A percentile compares a stretch with the other conserved stretches of the same genome.
Conservation (phyloP, 2,797 vertebrate genomes). For the Takifugu ocellatus region DNA sequence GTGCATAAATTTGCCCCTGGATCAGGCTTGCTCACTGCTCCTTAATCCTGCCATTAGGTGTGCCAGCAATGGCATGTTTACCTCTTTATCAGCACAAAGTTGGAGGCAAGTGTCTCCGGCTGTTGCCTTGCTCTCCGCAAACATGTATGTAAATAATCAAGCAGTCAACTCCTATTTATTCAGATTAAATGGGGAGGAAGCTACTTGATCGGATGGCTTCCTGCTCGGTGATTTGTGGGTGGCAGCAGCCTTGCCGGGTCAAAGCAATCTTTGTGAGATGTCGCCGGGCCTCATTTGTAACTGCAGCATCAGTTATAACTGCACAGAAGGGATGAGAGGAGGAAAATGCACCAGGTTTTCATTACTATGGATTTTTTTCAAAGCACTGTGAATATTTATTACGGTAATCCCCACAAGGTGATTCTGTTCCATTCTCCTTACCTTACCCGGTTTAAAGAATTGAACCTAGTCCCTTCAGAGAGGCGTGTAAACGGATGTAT, state of each 20-base stretch:
- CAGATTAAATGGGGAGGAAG: slow-evolving; percentile 66
- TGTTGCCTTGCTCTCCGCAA: slow-evolving; percentile 44
- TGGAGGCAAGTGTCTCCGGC: slow-evolving; percentile 51
- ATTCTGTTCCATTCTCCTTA: slow-evolving; percentile 1
- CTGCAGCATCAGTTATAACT: slow-evolving; percentile 19
- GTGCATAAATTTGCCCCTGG: slow-evolving; percentile 10
- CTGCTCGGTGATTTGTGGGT: slow-evolving; percentile 55
- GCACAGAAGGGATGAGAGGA: slow-evolving; percentile 5
- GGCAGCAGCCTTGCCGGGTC: slow-evolving; percentile 37
- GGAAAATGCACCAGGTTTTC: neutral
- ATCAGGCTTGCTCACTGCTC: slow-evolving; percentile 21
- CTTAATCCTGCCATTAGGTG: slow-evolving; percentile 13
- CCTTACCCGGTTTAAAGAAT: neutral
- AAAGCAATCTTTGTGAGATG: slow-evolving; percentile 65
- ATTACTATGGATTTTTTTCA: neutral
- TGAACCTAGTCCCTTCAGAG: neutral
- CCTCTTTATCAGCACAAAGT: slow-evolving; percentile 56
- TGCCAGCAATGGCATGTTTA: slow-evolving; percentile 45
- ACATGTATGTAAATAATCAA: slow-evolving; percentile 70
- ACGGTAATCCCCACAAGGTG: neutral
- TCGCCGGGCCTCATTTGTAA: slow-evolving; percentile 14
- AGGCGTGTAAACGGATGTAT: neutral
- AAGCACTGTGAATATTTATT: neutral
- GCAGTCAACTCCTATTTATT: slow-evolving; percentile 65
- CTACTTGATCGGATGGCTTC: slow-evolving; percentile 62